Evolutionary conservation across 2,888 invertebrate genomes (phyloP).

Genomic region (Trachelus tabidus): DNA sequence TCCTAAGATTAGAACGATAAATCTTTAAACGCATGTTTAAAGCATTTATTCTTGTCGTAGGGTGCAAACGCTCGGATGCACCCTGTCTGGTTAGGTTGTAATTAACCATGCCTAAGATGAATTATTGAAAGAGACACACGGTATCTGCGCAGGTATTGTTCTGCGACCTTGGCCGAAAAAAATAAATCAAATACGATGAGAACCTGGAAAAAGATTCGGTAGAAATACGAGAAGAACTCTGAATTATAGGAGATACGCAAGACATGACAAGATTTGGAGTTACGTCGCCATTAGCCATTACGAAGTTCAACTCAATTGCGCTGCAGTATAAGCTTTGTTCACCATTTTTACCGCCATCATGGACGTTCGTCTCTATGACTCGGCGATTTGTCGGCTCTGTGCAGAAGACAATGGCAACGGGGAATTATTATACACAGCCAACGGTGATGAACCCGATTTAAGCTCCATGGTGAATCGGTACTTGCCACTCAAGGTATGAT

Average conservation of each 20-base stretch:
- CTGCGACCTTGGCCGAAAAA: not conserved
- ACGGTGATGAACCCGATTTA: conserved; percentile 69
- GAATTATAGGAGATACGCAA: not conserved
- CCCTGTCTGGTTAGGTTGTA: not conserved
- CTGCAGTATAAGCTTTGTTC: not conserved
- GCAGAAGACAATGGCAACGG: conserved; percentile 79
- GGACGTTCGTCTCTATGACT: conserved; percentile 72
- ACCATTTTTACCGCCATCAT: conserved; percentile 32
- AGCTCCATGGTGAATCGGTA: conserved; percentile 77
- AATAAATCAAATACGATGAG: not conserved
- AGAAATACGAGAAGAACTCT: not conserved
- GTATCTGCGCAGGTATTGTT: not conserved
- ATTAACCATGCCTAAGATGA: not conserved
- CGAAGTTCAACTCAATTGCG: not conserved
- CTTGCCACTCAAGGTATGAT: conserved; percentile 78
- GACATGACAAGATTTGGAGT: not conserved
- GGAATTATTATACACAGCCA: conserved; percentile 71
- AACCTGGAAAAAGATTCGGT: not conserved
- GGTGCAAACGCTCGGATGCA: not conserved
- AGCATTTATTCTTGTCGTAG: not conserved
- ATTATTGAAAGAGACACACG: not conserved
- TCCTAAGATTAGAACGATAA: not conserved
- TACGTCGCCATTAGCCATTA: not conserved
- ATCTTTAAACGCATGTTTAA: not conserved
- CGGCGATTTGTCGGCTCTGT: conserved; percentile 81